Conservation (phyloP, 2,888 invertebrate genomes). For the Amaurobius ferox region DNA sequence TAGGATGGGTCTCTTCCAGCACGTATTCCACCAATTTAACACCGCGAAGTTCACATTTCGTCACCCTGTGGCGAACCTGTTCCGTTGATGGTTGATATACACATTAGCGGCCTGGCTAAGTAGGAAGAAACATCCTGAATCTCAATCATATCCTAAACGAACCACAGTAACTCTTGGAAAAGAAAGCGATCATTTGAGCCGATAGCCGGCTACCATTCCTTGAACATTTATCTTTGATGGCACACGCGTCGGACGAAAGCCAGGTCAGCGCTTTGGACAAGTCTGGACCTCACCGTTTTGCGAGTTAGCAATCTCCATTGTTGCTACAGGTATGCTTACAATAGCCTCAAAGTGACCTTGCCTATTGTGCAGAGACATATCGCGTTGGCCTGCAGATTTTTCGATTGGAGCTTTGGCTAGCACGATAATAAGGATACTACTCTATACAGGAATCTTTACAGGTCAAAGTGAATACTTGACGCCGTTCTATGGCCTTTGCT, state of each 20-base stretch:
- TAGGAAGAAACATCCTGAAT: constrained; percentile 65
- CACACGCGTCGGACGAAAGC: constrained; percentile 45
- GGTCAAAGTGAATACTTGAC: constrained; percentile 31
- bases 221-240: constrained; percentile 26
- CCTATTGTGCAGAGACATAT: constrained; percentile 68
- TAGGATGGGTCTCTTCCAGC: not conserved
- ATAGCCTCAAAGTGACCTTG: constrained; percentile 60
- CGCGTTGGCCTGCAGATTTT: constrained; percentile 55
- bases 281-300: constrained; percentile 41
- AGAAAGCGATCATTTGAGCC: constrained; percentile 42
- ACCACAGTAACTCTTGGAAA: constrained; percentile 26
- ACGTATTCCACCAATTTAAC: constrained; percentile 62
- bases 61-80: constrained; percentile 68
- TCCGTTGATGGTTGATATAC: constrained; percentile 53
- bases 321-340: constrained; percentile 41
- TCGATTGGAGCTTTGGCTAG: constrained; percentile 61
- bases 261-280: constrained; percentile 58
- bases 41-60: constrained; percentile 64
- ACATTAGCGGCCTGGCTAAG: constrained; percentile 55
- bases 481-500: constrained; percentile 43
- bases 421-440: constrained; percentile 52
- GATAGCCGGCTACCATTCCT: constrained; percentile 62
- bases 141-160: constrained; percentile 61
- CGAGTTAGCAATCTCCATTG: constrained; percentile 63
- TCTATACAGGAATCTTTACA: constrained; percentile 46